Percentiles rank a stretch among this genome's conserved stretches.
Conservation (phyloP, 2,888 invertebrate species). For the Diabrotica balteata region DNA sequence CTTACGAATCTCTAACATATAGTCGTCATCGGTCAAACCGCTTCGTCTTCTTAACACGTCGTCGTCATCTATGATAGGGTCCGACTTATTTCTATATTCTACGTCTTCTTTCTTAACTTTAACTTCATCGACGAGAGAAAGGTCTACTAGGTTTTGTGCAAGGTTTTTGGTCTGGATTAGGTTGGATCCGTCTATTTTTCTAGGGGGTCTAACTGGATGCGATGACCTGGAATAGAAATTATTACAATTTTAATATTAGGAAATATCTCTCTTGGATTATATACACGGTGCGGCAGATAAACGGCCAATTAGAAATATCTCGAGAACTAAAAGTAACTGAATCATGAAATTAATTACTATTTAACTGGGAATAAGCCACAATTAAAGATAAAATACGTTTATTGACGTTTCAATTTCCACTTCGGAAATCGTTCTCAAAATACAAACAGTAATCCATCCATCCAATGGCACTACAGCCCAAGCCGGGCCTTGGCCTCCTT, state of each 20-base stretch:
- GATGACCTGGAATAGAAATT: conserved; percentile 16
- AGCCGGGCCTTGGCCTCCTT: too few relatives aligned
- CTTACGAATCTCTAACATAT: conserved; percentile 72
- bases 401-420: too few relatives aligned
- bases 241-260: not conserved
- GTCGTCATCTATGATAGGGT: conserved; percentile 47
- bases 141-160: conserved; percentile 58
- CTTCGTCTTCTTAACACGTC: conserved; percentile 57
- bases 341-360: too few relatives aligned
- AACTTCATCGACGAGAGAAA: conserved; percentile 45
- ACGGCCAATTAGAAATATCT: too few relatives aligned
- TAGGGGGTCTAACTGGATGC: conserved; percentile 63
- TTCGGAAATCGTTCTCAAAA: too few relatives aligned
- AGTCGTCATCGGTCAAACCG: conserved; percentile 74
- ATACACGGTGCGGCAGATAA: too few relatives aligned
- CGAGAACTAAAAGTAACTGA: too few relatives aligned
- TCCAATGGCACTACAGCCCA: too few relatives aligned
- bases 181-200: conserved; percentile 50
- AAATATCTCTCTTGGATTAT: too few relatives aligned
- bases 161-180: conserved; percentile 54
- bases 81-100: conserved; percentile 56
- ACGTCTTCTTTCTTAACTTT: conserved; percentile 55
- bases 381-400: too few relatives aligned
- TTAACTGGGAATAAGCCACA: too few relatives aligned
- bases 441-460: too few relatives aligned